Percentiles rank a stretch among this genome's conserved stretches.
phyloP scores from a whole-genome alignment of 35 echinoderm and acorn worm genomes.

The Eucidaris tribuloides region DNA sequence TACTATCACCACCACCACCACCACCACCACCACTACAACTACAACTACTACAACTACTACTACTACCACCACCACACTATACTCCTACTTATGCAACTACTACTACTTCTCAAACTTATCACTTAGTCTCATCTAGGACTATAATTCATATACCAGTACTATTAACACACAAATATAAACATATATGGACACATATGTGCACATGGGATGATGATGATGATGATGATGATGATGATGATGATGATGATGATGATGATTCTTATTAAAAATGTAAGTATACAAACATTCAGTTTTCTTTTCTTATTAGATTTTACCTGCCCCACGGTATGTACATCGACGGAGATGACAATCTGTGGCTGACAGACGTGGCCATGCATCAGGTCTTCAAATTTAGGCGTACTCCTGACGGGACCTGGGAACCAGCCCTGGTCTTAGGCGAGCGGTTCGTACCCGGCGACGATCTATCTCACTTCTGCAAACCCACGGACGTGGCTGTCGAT shows the following conservation, averaged over 20 bases:
- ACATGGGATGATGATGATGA: background rate
- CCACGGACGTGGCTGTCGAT: conserved; percentile 87
- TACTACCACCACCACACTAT: background rate
- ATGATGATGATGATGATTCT: background rate
- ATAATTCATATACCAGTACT: no score
- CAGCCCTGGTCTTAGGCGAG: conserved; percentile 52
- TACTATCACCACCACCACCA: background rate
- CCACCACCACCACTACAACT: background rate
- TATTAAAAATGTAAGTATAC: background rate
- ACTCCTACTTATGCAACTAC: background rate
- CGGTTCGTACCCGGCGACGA: conserved; percentile 63
- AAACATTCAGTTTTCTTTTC: background rate
- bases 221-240: background rate
- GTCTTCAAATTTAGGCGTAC: conserved; percentile 80
- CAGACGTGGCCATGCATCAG: conserved; percentile 96
- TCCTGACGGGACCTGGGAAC: conserved; percentile 5
- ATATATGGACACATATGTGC: background rate
- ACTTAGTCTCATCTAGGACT: no score
- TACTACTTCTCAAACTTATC: background rate
- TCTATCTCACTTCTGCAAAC: conserved; percentile 84
- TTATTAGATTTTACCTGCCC: conserved; percentile 86
- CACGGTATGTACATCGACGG: conserved; percentile 85
- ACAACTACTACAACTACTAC: background rate
- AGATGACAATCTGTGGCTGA: conserved; percentile 82
- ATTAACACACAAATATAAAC: no score